phyloP scores from a whole-genome alignment of 1,140 invertebrate species.

The Lethrus apterus region DNA sequence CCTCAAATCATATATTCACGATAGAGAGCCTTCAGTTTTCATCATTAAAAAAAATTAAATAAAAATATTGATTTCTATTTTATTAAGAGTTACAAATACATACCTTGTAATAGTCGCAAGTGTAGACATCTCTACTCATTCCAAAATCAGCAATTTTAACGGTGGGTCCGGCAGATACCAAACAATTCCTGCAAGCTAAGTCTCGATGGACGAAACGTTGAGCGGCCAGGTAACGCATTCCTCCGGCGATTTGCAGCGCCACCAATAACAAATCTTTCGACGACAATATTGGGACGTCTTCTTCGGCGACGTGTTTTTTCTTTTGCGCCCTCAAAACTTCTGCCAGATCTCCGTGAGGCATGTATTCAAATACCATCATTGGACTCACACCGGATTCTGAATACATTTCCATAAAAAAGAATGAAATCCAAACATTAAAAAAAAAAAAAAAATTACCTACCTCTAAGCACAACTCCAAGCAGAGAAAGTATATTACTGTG shows the following conservation, averaged over 20 bases:
- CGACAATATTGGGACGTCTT: constrained; percentile 39
- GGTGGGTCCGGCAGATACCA: constrained; percentile 68
- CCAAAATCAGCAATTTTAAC: constrained; percentile 92
- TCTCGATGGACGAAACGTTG: constrained; percentile 90
- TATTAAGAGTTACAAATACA: constrained; percentile 13
- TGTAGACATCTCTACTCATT: constrained; percentile 84
- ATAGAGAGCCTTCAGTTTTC: too few relatives aligned
- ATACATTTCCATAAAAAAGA: constrained; percentile 12
- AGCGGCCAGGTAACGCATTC: constrained; percentile 81
- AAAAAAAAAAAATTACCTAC: constrained; percentile 42
- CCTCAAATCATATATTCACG: too few relatives aligned
- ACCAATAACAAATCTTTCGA: constrained; percentile 55
- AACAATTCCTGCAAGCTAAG: constrained; percentile 83
- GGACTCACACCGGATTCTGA: constrained; percentile 61
- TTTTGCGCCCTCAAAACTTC: constrained; percentile 68
- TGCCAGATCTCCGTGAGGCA: constrained; percentile 82
- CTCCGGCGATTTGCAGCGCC: constrained; percentile 68
- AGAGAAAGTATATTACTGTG: constrained; percentile 82
- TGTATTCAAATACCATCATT: constrained; percentile 92
- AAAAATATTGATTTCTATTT: too few relatives aligned
- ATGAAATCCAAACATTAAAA: neutral
- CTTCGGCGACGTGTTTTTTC: constrained; percentile 26
- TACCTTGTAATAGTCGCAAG: constrained; percentile 88
- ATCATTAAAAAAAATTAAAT: too few relatives aligned
- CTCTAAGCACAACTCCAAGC: constrained; percentile 68